Percentiles rank a stretch among this genome's conserved stretches.
phyloP scores from a whole-genome alignment of 2,888 invertebrate genomes.

The Cepaea hortensis region DNA sequence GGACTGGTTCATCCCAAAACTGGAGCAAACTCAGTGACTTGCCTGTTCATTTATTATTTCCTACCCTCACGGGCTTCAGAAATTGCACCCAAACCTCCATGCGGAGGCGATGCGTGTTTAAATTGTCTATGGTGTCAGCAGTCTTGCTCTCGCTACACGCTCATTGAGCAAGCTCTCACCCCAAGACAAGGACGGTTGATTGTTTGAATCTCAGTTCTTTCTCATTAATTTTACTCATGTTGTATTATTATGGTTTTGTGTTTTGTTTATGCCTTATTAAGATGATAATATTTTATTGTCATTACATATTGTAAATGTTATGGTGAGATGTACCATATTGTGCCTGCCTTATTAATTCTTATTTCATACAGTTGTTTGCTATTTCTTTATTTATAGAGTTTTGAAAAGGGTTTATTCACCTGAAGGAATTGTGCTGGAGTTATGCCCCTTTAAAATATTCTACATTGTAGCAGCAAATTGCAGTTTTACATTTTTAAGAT shows the following conservation, averaged over 20 bases:
- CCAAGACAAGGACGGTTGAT: conserved; percentile 70
- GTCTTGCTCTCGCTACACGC: conserved; percentile 70
- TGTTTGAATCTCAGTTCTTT: no score
- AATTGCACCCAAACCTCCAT: conserved; percentile 67
- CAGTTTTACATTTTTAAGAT: no score
- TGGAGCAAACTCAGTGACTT: no score
- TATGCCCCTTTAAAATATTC: conserved; percentile 7
- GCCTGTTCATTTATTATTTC: no score
- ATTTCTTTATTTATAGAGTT: no score
- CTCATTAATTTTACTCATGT: background rate
- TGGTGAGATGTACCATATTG: no score
- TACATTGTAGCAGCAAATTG: background rate
- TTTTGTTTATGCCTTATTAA: conserved; percentile 1
- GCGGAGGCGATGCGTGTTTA: conserved; percentile 60
- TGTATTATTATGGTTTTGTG: conserved; percentile 7
- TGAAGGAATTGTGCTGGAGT: background rate
- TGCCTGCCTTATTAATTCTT: no score
- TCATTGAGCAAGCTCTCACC: conserved; percentile 70
- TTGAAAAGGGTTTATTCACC: no score
- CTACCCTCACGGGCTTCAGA: conserved; percentile 58
- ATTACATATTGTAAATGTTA: no score
- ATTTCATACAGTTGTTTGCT: no score
- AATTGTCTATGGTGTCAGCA: conserved; percentile 63
- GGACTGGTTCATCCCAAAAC: no score
- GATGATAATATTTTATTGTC: no score